These are phyloP conservation scores for Drosophila setosimentum DNA, from an alignment of 2,888 invertebrate genomes.

Conservation along the genomic window DNA sequence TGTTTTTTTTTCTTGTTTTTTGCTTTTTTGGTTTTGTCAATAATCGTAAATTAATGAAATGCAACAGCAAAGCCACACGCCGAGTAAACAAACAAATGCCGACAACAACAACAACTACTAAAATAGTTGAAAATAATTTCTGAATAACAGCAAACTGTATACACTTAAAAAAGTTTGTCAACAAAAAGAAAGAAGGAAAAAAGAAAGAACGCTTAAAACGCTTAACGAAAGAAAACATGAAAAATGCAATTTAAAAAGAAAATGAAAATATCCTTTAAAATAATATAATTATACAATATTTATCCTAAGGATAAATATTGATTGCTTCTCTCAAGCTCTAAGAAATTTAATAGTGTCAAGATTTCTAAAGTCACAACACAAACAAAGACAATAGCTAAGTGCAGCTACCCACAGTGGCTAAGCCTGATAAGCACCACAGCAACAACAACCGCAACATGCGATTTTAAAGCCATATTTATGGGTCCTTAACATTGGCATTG, in stretches of 20 bases:
- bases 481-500: conserved; percentile 64
- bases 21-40: conserved; percentile 58
- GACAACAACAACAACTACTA: conserved; percentile 34
- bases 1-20: neutral
- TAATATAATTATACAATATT: neutral
- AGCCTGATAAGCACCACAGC: conserved; percentile 16
- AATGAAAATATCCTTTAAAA: neutral
- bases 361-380: neutral
- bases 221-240: too few relatives aligned
- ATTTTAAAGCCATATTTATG: conserved; percentile 63
- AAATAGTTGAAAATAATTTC: conserved; percentile 2
- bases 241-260: neutral
- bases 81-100: conserved; percentile 51
- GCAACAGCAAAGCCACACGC: conserved; percentile 69
- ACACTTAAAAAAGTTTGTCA: conserved; percentile 12
- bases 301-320: neutral
- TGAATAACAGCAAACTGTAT: neutral
- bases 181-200: neutral
- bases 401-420: neutral
- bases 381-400: neutral
- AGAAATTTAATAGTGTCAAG: neutral
- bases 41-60: conserved; percentile 81
- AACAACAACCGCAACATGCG: conserved; percentile 40
- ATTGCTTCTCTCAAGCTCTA: neutral
- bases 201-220: neutral